Evolutionary conservation across 2,113 vertebrate species (phyloP).

Genomic region (Eudorcas thomsonii): DNA sequence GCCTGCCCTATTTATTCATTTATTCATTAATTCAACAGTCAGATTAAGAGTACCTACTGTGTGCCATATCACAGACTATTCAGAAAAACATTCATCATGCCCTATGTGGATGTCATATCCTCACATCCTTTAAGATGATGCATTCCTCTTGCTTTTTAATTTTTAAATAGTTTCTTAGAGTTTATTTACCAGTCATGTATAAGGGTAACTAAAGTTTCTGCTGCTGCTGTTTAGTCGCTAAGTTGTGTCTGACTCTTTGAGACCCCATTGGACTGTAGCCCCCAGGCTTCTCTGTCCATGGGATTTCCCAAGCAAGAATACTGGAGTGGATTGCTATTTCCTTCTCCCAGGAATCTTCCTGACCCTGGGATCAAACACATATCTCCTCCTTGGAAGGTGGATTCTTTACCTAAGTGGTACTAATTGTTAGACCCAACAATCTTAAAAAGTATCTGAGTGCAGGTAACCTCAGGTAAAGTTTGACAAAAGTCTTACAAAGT

Average conservation of each 20-base stretch:
- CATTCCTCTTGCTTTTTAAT: not conserved
- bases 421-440: not conserved
- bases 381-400: not conserved
- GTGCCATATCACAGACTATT: not conserved
- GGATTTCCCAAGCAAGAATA: not conserved
- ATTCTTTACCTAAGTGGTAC: not conserved
- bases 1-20: not conserved
- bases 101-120: not conserved
- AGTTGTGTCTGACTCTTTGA: not conserved
- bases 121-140: not conserved
- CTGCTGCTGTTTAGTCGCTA: not conserved
- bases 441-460: not conserved
- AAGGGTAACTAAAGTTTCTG: not conserved
- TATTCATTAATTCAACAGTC: not conserved
- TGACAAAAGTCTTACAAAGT: slow-evolving; percentile 5
- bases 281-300: not conserved
- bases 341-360: not conserved
- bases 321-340: not conserved
- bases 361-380: not conserved
- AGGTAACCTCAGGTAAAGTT: not conserved
- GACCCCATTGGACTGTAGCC: not conserved
- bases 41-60: not conserved
- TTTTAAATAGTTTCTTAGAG: not conserved
- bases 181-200: not conserved
- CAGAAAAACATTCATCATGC: not conserved